These are phyloP conservation scores for Acronicta aceris DNA, from an alignment of 2,888 invertebrate genomes.

Conservation along the genomic window DNA sequence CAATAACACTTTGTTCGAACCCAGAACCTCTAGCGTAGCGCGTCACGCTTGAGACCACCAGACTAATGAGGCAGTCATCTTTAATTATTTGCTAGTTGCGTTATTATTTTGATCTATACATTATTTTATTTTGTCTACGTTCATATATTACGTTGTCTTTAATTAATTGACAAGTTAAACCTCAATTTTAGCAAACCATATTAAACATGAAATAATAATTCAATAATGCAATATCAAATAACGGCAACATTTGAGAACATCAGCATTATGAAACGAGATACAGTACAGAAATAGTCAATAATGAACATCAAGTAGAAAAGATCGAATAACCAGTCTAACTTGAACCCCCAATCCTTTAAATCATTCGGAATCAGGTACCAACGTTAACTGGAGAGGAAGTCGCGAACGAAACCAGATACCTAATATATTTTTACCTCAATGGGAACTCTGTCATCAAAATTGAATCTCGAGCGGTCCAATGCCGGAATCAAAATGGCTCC, in stretches of 20 bases:
- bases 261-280: slow-evolving; percentile 47
- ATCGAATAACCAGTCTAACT: slow-evolving; percentile 24
- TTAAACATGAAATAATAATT: slow-evolving; percentile 15
- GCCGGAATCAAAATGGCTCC: slow-evolving; percentile 64
- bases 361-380: slow-evolving; percentile 9
- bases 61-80: no score
- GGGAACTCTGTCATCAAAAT: slow-evolving; percentile 62
- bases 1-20: no score
- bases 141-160: no score
- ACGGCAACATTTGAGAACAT: slow-evolving; percentile 30
- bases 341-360: slow-evolving; percentile 9
- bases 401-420: slow-evolving; percentile 50
- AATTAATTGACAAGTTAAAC: background rate
- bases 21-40: no score
- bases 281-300: slow-evolving; percentile 54
- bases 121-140: no score
- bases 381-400: slow-evolving; percentile 40
- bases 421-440: slow-evolving; percentile 61
- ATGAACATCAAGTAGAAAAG: slow-evolving; percentile 49
- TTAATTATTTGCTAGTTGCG: no score
- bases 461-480: slow-evolving; percentile 58
- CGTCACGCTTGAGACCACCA: no score
- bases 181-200: no score
- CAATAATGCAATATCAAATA: slow-evolving; percentile 33
- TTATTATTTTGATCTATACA: no score